Base-by-base conservation (phyloP, 2,113 vertebrate species). In the Pteropus alecto region DNA sequence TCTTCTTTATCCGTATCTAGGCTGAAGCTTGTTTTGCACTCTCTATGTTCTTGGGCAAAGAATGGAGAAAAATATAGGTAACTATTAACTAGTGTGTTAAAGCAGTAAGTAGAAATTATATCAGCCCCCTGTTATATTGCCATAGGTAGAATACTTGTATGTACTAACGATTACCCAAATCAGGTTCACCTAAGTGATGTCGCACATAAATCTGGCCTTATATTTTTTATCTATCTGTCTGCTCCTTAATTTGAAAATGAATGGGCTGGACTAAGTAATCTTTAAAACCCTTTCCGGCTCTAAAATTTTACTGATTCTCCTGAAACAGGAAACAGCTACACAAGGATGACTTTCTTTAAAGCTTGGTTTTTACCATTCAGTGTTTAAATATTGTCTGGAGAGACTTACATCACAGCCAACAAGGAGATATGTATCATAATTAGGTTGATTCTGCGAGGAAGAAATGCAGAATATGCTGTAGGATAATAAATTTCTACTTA, bases 221-320 rank as follows among this genome's bases (percentile, higher is more conserved):
- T 46, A 78, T 21, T 61, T 90, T 67, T 51, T 14, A 51, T 51
- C 48, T 84, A 38, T 48, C 46, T 77, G 26, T 24, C 30, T 61
- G 13, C 82, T 79, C 22, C 33, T 38, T 92, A 51, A 87, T 76
- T 92, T 96, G 30, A 92, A 91, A 91, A 58, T 90, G 73, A 82
- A 24, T 60, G 15, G 22, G 41, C 18, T 84, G 22, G 6, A 79
- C 30, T 35, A n/a, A 90, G 33, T 24, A 33, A 77, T 86, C 15
- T 73, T 73, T 73, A 73, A 77, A 90, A n/a, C 1, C 24, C 22
- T 81, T 79, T 51, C 21, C 15, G 60, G 60, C 46, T 28, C 33
- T 74, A 78, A 58, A 35, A 41, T 58, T 43, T 87, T 43, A 74
- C 73, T 60, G 22, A 60, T 35, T 86, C 33, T 81, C 43, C 56